Conservation (phyloP, 2,113 vertebrate genomes). For the Chamaea fasciata region DNA sequence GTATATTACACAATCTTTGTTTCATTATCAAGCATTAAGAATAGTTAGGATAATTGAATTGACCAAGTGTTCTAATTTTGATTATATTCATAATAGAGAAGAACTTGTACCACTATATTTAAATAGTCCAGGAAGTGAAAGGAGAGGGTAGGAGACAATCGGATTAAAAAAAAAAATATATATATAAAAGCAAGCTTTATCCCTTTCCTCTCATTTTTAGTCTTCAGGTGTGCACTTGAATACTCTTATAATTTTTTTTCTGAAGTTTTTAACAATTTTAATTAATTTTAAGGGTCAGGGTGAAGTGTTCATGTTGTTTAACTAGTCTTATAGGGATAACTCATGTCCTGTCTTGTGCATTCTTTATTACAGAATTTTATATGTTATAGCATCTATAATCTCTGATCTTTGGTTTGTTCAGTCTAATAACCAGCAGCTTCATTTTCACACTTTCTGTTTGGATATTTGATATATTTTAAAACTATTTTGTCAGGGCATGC, state of each 20-base stretch:
- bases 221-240: not conserved
- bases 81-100: not conserved
- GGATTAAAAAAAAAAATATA: no score
- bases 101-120: not conserved
- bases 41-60: not conserved
- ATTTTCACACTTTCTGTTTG: not conserved
- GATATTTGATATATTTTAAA: not conserved
- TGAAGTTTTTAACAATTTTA: not conserved
- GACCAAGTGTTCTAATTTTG: not conserved
- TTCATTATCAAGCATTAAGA: not conserved
- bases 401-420: not conserved
- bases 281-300: not conserved
- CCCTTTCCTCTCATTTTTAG: not conserved
- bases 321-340: not conserved
- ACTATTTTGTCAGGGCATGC: not conserved
- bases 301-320: not conserved
- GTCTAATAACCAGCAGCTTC: not conserved
- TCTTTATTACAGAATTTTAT: not conserved
- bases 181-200: rapidly evolving
- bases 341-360: not conserved
- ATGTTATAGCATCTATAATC: not conserved
- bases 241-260: not conserved
- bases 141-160: not conserved
- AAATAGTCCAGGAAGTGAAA: not conserved
- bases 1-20: not conserved